Evolutionary conservation across 2,113 vertebrate species (phyloP).

Genomic region (Oxyura jamaicensis): DNA sequence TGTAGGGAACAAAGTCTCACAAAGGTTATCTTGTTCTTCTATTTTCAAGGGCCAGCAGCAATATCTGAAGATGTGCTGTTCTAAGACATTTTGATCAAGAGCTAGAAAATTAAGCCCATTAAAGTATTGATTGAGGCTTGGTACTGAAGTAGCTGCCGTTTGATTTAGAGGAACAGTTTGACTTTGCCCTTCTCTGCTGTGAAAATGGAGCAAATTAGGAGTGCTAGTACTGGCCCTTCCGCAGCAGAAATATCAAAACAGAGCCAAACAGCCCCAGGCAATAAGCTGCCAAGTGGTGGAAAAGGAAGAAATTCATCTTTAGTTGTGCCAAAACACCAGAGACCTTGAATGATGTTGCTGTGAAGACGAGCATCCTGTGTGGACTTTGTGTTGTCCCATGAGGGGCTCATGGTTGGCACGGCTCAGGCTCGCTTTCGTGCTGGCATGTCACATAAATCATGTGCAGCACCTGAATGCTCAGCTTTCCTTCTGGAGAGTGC

Average conservation of each 20-base stretch:
- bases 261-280: not conserved
- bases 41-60: not conserved
- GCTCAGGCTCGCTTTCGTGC: not conserved
- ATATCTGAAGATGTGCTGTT: not conserved
- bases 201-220: not conserved
- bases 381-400: accelerated
- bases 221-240: not conserved
- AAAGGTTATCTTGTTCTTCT: constrained; percentile 27
- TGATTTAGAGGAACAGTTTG: not conserved
- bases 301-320: not conserved
- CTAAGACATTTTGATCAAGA: constrained; percentile 18
- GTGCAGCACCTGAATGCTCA: not conserved
- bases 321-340: not conserved
- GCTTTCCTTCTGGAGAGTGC: not conserved
- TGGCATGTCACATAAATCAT: accelerated
- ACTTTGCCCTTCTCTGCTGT: not conserved
- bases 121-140: not conserved
- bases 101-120: constrained; percentile 27
- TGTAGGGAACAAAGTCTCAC: not conserved
- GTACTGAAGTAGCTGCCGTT: not conserved
- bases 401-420: accelerated
- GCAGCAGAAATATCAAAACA: not conserved
- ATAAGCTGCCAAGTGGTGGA: not conserved
- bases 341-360: not conserved
- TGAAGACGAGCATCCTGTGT: not conserved